phyloP scores from a whole-genome alignment of 2,113 vertebrate genomes.

The Pipa parva region DNA sequence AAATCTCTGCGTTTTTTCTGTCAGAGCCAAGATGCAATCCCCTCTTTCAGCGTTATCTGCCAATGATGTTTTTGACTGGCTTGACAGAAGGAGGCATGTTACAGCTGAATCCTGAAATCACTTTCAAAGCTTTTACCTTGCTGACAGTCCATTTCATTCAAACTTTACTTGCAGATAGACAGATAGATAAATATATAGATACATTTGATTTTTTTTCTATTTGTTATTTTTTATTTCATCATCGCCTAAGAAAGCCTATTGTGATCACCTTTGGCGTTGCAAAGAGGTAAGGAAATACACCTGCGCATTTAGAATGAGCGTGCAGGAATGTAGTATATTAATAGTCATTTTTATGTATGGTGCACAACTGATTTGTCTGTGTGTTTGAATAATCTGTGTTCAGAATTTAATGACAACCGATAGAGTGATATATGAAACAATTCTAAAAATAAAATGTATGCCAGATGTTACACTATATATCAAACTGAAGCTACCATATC shows the following conservation, averaged over 20 bases:
- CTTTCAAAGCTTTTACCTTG: conserved; percentile 29
- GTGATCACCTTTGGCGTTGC: not conserved
- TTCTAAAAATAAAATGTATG: not conserved
- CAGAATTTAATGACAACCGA: not conserved
- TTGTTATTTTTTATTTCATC: too few species aligned
- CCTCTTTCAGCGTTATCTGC: conserved; percentile 33
- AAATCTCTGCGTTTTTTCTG: conserved; percentile 27
- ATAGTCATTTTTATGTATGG: not conserved
- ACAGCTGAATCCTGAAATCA: conserved; percentile 25
- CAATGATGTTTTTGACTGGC: conserved; percentile 34
- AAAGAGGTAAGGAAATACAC: conserved; percentile 24
- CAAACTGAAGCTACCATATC: not conserved
- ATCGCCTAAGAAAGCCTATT: conserved; percentile 5
- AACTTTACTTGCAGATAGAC: conserved; percentile 27
- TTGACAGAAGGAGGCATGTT: conserved; percentile 36
- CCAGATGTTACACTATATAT: not conserved
- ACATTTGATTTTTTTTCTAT: not conserved
- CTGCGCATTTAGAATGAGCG: not conserved
- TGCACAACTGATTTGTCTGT: not conserved
- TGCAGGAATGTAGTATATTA: not conserved
- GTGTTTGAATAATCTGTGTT: not conserved
- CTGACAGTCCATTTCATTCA: conserved; percentile 33
- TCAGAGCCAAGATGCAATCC: conserved; percentile 24
- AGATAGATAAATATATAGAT: too few species aligned
- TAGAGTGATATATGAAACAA: not conserved